phyloP scores from a whole-genome alignment of 2,888 invertebrate species.

The Diploptera punctata region DNA sequence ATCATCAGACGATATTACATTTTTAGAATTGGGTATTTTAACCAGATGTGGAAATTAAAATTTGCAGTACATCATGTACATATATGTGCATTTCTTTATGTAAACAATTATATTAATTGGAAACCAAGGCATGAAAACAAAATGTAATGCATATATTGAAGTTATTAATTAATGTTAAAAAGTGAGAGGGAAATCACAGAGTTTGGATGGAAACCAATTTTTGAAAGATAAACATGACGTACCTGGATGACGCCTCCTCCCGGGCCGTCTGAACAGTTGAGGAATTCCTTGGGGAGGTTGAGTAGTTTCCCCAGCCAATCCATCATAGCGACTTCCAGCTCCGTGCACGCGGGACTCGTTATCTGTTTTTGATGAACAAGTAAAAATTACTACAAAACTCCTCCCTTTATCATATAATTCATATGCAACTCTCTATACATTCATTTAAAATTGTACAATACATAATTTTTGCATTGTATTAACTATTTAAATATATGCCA shows the following conservation, averaged over 20 bases:
- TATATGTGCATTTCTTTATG: too few species aligned
- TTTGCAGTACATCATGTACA: too few species aligned
- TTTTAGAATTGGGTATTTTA: too few species aligned
- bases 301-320: constrained; percentile 92
- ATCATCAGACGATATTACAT: too few species aligned
- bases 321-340: constrained; percentile 90
- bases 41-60: too few species aligned
- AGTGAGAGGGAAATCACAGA: neutral
- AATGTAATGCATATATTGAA: constrained; percentile 9
- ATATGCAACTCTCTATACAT: too few species aligned
- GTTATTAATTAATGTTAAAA: neutral
- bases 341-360: constrained; percentile 88
- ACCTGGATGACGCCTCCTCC: constrained; percentile 90
- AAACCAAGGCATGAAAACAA: neutral
- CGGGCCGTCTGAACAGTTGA: constrained; percentile 75
- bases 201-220: constrained; percentile 7
- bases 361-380: constrained; percentile 69
- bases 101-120: neutral
- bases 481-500: too few species aligned
- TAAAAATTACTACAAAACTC: too few species aligned
- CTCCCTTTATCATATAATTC: too few species aligned
- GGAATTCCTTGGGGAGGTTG: constrained; percentile 80
- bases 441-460: too few species aligned
- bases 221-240: constrained; percentile 40
- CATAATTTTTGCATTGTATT: too few species aligned